phyloP scores from a whole-genome alignment of 2,113 vertebrate genomes.

The Carlito syrichta region DNA sequence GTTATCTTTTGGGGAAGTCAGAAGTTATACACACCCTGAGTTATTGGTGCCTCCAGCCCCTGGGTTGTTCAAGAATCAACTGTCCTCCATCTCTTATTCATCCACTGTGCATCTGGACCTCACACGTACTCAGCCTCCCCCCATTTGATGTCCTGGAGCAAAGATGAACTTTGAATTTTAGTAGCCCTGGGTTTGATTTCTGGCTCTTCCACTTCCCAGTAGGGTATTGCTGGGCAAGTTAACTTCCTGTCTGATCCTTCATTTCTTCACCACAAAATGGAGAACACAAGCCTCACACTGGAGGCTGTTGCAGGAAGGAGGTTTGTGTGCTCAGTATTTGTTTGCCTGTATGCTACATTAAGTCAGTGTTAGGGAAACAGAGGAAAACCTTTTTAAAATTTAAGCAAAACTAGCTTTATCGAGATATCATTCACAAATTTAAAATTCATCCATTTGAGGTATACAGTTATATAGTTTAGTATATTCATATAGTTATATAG shows the following conservation, averaged over 20 bases:
- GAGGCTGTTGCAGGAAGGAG: neutral
- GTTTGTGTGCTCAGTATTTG: no score
- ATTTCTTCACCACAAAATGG: neutral
- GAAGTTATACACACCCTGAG: no score
- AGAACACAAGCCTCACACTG: neutral
- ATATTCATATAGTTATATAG: neutral
- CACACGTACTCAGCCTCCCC: no score
- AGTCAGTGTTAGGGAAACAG: neutral
- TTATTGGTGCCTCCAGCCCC: neutral
- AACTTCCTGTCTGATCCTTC: neutral
- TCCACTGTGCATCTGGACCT: neutral
- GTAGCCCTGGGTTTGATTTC: neutral
- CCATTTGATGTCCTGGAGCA: neutral
- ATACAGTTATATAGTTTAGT: neutral
- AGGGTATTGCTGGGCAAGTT: no score
- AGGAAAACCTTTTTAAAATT: neutral
- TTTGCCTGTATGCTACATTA: neutral
- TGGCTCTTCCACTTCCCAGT: neutral
- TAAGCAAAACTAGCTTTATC: neutral
- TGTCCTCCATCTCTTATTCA: no score
- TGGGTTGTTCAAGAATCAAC: neutral
- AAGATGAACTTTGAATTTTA: neutral
- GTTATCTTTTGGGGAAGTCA: neutral
- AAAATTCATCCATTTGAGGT: neutral
- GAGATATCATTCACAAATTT: neutral